Evolutionary conservation across 2,797 vertebrate genomes (phyloP), one percentile per base, ranked within the genome.

Genomic region (Amblyopsis hoosieri): DNA sequence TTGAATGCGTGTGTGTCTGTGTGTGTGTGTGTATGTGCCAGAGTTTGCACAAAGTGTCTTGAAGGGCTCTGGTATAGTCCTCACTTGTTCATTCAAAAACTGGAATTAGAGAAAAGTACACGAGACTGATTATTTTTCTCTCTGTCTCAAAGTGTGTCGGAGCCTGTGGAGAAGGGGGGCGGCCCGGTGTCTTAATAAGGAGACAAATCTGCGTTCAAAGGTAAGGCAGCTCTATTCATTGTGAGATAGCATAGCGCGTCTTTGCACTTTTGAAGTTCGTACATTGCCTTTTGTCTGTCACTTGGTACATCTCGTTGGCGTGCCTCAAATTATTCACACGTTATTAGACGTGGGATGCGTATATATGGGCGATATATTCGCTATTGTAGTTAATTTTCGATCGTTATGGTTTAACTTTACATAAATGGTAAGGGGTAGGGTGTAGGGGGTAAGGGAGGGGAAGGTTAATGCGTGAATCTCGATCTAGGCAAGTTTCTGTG

Each of bases 131-230:
- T 76, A 4, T 86, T 87, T 82, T 83, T 86, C 82, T 90, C 76
- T 90, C 75, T 91, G 87, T 89, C 83, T 89, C 87, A 90, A 91
- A 92, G 89, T 91, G 88, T 89, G 76, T 83, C 57, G 72, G 75
- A 76, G 74, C 73, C 75, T 45, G 78, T 66, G 68, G 79, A 85
- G 80, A 79, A 79, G 64, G 66, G 66, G 73, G 61, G 75, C 74
- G 78, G 77, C 83, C 78, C 3, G 6, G 67, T 54, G 71, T 79
- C 73, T 80, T 50, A 74, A 64, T 50, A 74, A 64, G 71, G 65
- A 81, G 77, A 83, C 69, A 74, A 46, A 64, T 66, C 85, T 65
- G 70, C 85, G 71, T 72, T n/a, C n/a, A 53, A 85, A 82, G 90
- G 90, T 91, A 89, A 85, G 9, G 84, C 69, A 47, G 69, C 69